A percentile compares a stretch with the other conserved stretches of the same genome.
These are phyloP conservation scores for Agonum fuliginosum DNA, from an alignment of 2,888 invertebrate genomes.

Conservation along the genomic window DNA sequence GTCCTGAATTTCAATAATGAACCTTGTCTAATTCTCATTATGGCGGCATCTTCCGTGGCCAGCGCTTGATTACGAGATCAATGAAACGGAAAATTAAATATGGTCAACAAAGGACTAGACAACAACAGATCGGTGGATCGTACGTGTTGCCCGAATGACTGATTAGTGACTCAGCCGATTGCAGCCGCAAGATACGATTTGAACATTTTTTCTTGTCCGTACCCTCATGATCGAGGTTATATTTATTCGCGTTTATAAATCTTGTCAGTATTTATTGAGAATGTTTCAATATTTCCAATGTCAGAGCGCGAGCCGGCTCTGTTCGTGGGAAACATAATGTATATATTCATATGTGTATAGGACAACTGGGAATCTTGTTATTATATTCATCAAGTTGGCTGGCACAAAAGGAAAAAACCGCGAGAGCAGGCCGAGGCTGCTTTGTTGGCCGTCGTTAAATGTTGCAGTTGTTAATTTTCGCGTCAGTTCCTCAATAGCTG, in stretches of 20 bases:
- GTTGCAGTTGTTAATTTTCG: slow-evolving; percentile 59
- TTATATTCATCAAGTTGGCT: slow-evolving; percentile 40
- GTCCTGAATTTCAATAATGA: slow-evolving; percentile 55
- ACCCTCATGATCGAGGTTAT: slow-evolving; percentile 2
- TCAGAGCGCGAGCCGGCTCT: not conserved
- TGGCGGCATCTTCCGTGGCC: slow-evolving; percentile 45
- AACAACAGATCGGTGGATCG: not conserved
- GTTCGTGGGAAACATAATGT: slow-evolving; percentile 26
- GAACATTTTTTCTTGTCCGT: not conserved
- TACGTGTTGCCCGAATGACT: slow-evolving; percentile 14
- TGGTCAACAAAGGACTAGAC: slow-evolving; percentile 48
- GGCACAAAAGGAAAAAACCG: not conserved
- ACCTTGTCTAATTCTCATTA: slow-evolving; percentile 54
- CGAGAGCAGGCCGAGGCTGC: not conserved
- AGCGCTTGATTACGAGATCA: slow-evolving; percentile 53
- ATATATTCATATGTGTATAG: slow-evolving; percentile 37
- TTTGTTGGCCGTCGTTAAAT: slow-evolving; percentile 54
- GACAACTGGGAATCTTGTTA: slow-evolving; percentile 56
- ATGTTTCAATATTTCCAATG: slow-evolving; percentile 20
- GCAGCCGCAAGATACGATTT: not conserved
- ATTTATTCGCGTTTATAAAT: slow-evolving; percentile 2
- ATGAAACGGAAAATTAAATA: slow-evolving; percentile 58
- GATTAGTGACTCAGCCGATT: slow-evolving; percentile 46
- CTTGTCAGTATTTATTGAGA: slow-evolving; percentile 1
- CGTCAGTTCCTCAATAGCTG: slow-evolving; percentile 56